Evolutionary conservation across 92 coral and sea anemone genomes (phyloP).

Genomic region (Palythoa grandiflora): DNA sequence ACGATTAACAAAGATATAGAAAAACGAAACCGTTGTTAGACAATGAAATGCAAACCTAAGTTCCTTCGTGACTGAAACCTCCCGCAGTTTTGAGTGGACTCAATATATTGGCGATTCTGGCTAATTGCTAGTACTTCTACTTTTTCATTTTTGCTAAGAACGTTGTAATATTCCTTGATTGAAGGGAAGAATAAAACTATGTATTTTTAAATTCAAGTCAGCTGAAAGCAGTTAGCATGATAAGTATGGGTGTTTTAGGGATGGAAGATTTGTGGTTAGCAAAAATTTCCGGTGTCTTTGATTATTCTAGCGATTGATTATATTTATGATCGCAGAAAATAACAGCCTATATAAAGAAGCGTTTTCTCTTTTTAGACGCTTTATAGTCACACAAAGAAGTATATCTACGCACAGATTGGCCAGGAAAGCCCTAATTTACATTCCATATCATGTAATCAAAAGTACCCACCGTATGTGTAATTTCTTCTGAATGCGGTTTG

Average conservation of each 20-base stretch:
- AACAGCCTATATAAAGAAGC: background rate
- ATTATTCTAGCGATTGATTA: background rate
- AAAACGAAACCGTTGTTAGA: background rate
- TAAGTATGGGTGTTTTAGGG: background rate
- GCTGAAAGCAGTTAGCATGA: no score
- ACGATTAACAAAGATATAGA: no score
- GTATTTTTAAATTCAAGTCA: no score
- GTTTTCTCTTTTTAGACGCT: background rate
- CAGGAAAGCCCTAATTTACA: background rate
- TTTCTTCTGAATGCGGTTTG: no score
- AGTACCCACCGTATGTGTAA: no score
- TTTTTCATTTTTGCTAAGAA: no score
- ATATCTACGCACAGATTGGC: no score
- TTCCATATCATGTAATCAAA: no score
- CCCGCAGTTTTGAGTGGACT: background rate
- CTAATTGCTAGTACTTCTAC: background rate
- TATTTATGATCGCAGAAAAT: background rate
- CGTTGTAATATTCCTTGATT: no score
- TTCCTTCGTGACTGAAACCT: background rate
- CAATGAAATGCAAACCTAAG: background rate
- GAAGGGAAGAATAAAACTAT: no score
- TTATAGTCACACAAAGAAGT: no score
- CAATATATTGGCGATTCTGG: background rate
- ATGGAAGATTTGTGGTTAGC: conserved; percentile 7
- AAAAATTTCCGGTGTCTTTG: conserved; percentile 12